Percentiles rank a stretch among this genome's conserved stretches.
Conservation (phyloP, 2,113 vertebrate genomes). For the Dicerorhinus sumatrensis region DNA sequence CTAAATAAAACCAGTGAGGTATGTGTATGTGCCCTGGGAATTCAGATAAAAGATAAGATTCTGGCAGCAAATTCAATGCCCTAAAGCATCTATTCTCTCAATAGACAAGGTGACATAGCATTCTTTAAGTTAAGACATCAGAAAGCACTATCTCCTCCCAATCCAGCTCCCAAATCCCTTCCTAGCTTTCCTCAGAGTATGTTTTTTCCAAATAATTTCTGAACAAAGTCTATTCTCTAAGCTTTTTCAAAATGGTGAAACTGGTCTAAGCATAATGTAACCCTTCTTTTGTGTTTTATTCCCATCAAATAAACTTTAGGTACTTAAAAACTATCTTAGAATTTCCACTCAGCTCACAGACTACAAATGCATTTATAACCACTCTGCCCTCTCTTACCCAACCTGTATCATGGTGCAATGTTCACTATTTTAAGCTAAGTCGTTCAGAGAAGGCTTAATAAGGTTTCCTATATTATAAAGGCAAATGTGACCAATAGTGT, state of each 20-base stretch:
- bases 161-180: neutral
- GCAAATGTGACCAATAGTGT: neutral
- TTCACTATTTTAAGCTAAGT: neutral
- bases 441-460: neutral
- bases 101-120: neutral
- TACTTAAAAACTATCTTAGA: neutral
- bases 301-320: neutral
- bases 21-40: neutral
- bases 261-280: neutral
- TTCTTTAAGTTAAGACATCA: neutral
- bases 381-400: neutral
- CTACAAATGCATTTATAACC: neutral
- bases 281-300: slow-evolving; percentile 5
- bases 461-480: neutral
- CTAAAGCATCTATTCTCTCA: neutral
- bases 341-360: neutral
- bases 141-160: neutral
- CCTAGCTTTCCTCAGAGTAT: neutral
- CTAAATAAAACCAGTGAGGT: neutral
- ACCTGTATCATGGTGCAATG: neutral
- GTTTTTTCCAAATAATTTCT: slow-evolving; percentile 35
- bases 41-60: neutral
- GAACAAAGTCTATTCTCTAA: neutral
- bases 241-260: neutral
- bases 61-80: neutral